Conservation (phyloP, 2,797 vertebrate genomes). For the Sebastes nivosus region DNA sequence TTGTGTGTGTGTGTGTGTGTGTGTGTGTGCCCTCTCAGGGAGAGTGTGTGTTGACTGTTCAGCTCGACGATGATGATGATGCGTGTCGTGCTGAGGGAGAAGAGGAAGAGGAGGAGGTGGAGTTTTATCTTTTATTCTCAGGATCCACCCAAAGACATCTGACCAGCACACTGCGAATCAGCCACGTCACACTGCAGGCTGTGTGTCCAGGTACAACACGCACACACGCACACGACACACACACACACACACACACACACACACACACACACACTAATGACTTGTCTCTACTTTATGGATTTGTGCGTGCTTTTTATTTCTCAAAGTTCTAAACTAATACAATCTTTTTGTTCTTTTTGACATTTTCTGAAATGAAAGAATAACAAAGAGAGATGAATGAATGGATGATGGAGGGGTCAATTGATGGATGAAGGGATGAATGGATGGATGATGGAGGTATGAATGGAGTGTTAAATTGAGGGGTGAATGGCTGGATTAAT, state of each 20-base stretch:
- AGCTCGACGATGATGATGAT: conserved; percentile 86
- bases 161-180: conserved; percentile 86
- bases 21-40: conserved; percentile 77
- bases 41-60: conserved; percentile 89
- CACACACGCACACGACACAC: neutral
- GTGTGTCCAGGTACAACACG: conserved; percentile 87
- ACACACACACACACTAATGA: neutral
- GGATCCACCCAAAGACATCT: conserved; percentile 90
- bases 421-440: neutral
- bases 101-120: conserved; percentile 79
- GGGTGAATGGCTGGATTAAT: neutral
- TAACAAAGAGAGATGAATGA: no score
- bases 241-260: neutral
- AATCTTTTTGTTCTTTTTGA: no score
- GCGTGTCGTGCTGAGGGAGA: conserved; percentile 10
- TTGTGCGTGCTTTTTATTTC: neutral
- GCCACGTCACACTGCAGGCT: conserved; percentile 86
- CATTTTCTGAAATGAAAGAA: no score
- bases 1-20: neutral
- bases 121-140: conserved; percentile 91
- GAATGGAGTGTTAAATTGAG: no score
- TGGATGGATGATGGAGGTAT: neutral
- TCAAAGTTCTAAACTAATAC: no score
- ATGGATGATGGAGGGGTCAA: neutral
- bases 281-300: neutral